Conservation (phyloP, 2,113 vertebrate genomes). For the Bostrychus sinensis region DNA sequence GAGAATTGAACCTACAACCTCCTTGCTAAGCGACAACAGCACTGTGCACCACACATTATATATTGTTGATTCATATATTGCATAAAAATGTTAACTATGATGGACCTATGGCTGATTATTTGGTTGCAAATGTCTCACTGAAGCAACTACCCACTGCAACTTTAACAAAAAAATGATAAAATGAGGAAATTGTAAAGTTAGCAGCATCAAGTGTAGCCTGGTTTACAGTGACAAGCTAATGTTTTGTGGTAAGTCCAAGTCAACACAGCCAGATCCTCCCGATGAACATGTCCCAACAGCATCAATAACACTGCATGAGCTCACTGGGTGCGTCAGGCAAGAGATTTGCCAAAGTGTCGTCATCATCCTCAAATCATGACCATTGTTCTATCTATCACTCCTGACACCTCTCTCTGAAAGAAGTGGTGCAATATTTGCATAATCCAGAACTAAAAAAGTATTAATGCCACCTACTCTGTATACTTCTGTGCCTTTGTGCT, state of each 20-base stretch:
- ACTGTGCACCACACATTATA: no score
- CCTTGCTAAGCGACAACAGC: neutral
- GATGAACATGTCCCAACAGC: slow-evolving; percentile 49
- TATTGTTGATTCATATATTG: no score
- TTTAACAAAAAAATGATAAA: neutral
- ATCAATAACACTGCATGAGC: slow-evolving; percentile 55
- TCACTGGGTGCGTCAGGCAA: slow-evolving; percentile 57
- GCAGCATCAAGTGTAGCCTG: slow-evolving; percentile 30
- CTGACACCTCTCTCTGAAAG: neutral
- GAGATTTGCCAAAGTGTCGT: slow-evolving; percentile 45
- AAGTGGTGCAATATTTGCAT: slow-evolving; percentile 32
- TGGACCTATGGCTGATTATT: neutral
- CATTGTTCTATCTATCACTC: slow-evolving; percentile 25
- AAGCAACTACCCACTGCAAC: neutral
- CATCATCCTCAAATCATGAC: slow-evolving; percentile 46
- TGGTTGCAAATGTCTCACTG: neutral
- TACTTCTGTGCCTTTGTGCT: slow-evolving; percentile 42
- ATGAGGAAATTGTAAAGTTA: slow-evolving; percentile 47
- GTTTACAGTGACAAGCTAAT: slow-evolving; percentile 45
- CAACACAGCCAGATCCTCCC: slow-evolving; percentile 52
- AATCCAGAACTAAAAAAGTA: slow-evolving; percentile 16
- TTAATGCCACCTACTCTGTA: slow-evolving; percentile 49
- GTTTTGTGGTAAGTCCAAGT: slow-evolving; percentile 58
- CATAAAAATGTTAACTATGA: neutral
- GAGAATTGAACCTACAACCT: neutral